These are phyloP conservation scores for Ophioninae sp. DNA, from an alignment of 2,888 invertebrate species.

Conservation along the genomic window DNA sequence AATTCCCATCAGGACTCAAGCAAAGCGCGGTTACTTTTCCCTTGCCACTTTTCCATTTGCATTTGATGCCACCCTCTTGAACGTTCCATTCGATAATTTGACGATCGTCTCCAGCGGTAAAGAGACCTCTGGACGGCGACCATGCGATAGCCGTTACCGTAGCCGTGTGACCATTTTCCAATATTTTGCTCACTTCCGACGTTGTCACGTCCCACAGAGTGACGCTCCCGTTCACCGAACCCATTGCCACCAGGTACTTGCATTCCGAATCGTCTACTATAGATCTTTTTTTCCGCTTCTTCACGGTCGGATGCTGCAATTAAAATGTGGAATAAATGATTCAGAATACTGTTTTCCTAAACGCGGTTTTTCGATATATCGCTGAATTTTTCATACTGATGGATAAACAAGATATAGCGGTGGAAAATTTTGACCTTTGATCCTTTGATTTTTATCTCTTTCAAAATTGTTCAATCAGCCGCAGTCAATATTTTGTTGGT, in stretches of 20 bases:
- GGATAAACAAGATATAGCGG: neutral
- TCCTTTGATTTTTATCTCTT: too few relatives aligned
- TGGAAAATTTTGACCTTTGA: too few relatives aligned
- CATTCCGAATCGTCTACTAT: conserved; percentile 75
- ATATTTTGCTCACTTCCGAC: conserved; percentile 78
- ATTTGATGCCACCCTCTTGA: conserved; percentile 78
- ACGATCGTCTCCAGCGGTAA: conserved; percentile 84
- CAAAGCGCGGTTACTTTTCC: conserved; percentile 82
- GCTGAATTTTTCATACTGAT: neutral
- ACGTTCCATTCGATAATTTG: conserved; percentile 83
- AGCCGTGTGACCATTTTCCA: conserved; percentile 81
- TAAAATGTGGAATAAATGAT: neutral
- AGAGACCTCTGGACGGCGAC: conserved; percentile 81
- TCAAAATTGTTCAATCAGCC: too few relatives aligned
- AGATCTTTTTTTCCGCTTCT: conserved; percentile 71
- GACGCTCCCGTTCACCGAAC: conserved; percentile 88
- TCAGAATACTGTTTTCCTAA: neutral
- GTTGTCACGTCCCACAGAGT: conserved; percentile 85
- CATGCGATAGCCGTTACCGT: conserved; percentile 83
- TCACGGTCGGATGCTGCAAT: conserved; percentile 80
- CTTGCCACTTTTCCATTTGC: conserved; percentile 87
- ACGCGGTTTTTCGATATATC: neutral
- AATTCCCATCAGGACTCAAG: conserved; percentile 75
- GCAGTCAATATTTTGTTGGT: too few relatives aligned
- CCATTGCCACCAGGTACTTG: conserved; percentile 85